Base-by-base conservation (phyloP, 1,140 invertebrate genomes). In the Hycleus cichorii region DNA sequence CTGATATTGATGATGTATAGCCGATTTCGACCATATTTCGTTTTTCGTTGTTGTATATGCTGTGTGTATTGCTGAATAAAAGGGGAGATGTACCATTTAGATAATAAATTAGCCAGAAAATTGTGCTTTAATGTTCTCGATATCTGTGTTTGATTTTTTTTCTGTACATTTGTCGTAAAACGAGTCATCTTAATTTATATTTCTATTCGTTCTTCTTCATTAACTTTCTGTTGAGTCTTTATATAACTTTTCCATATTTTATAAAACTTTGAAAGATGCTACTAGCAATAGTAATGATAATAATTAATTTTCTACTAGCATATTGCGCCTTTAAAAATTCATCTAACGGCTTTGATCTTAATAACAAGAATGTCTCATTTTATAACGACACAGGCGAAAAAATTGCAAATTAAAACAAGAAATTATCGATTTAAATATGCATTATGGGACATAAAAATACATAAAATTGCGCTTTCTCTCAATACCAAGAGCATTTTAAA, bases 51-150 rank as follows among this genome's bases (percentile, higher is more conserved):
- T 7, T 32, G 7, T 32, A 32, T 32, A 32, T 32, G 18, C 18
- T 43, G 50, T 40, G 32, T 44, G 45, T 53, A 53, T 53, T 53
- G 51, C 40, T 26, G 51, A 53, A 53, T 45, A 53, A 53, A 53
- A 53, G 51, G 51, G 51, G 51, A 53, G 51, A 53, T 53, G 51
- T 53, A 53, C 51, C 51, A 53, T 53, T 53, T 53, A 53, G 51
- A 53, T 53, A 45, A 46, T 53, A 53, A 53, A 53, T 53, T 53
- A 53, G 51, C 42, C 51, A 53, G 42, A 53, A 53, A 53, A 53
- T 53, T 32, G 51, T 53, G 32, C 51, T 53, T 53, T 53, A 53
- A 53, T 46, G 51, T 45, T 45, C 38, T 11, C 46, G 42, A 18
- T 45, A 53, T 53, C 43, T 53, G 32, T 32, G 7, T 32, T 32